phyloP scores from a whole-genome alignment of 2,888 invertebrate species.

The Orchestes rusci region DNA sequence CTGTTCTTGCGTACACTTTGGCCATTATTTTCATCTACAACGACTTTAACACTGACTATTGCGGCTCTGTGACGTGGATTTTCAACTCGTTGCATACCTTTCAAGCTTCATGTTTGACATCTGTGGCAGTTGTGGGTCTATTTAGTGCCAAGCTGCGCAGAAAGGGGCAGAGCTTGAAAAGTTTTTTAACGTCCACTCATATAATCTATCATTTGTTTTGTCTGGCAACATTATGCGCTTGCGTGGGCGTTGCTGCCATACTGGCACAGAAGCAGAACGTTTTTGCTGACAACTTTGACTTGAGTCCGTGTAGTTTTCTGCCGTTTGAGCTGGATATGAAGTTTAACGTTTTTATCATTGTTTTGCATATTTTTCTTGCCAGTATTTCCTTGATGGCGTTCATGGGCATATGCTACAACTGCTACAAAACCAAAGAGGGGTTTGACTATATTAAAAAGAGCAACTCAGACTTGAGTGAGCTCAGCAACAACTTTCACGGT shows the following conservation, averaged over 20 bases:
- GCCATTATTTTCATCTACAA: constrained; percentile 34
- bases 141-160: constrained; percentile 40
- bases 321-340: constrained; percentile 46
- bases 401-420: constrained; percentile 39
- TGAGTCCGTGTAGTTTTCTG: constrained; percentile 43
- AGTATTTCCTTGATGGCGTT: constrained; percentile 45
- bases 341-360: constrained; percentile 47
- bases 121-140: constrained; percentile 46
- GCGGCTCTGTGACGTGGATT: constrained; percentile 46
- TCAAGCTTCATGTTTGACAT: constrained; percentile 46
- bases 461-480: constrained; percentile 41
- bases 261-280: constrained; percentile 39
- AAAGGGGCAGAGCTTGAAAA: constrained; percentile 38
- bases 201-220: constrained; percentile 48
- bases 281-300: constrained; percentile 26
- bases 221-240: constrained; percentile 46
- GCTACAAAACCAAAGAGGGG: constrained; percentile 32
- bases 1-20: constrained; percentile 41
- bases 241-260: constrained; percentile 49
- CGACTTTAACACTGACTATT: constrained; percentile 38
- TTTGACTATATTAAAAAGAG: constrained; percentile 43
- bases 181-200: constrained; percentile 42
- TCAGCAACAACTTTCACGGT: constrained; percentile 32
- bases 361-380: constrained; percentile 47
- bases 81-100: constrained; percentile 48